phyloP scores from a whole-genome alignment of 2,113 vertebrate genomes.

The Trematocara zebra region DNA sequence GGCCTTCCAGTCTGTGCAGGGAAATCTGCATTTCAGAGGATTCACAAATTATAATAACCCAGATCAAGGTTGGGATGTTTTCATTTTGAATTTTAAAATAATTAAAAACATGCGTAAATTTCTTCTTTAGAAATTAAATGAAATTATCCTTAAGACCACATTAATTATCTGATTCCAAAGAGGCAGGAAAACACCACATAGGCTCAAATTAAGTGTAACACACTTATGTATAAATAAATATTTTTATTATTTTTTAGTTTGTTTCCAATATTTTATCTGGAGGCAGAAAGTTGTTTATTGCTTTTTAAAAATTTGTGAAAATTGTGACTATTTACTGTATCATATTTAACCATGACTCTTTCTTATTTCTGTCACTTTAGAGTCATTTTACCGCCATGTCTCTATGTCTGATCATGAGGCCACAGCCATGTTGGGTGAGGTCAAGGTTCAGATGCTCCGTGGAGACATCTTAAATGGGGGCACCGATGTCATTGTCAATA shows the following conservation, averaged over 20 bases:
- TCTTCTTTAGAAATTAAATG: background rate
- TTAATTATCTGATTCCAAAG: background rate
- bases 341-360: background rate
- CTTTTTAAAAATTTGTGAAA: fast-evolving
- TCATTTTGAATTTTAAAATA: background rate
- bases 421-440: constrained; percentile 39
- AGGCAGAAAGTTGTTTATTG: background rate
- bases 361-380: background rate
- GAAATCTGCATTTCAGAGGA: constrained; percentile 26
- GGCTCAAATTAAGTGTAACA: background rate
- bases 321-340: background rate
- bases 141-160: background rate
- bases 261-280: background rate
- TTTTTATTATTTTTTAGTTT: background rate
- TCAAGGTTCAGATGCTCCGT: constrained; percentile 38
- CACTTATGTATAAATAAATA: background rate
- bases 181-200: background rate
- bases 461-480: constrained; percentile 48
- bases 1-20: constrained; percentile 43
- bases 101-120: background rate
- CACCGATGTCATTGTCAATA: constrained; percentile 61
- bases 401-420: background rate
- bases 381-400: constrained; percentile 42
- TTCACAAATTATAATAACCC: constrained; percentile 25
- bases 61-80: constrained; percentile 1